phyloP scores from a whole-genome alignment of 2,888 invertebrate species.

The Schizotus pectinicornis region DNA sequence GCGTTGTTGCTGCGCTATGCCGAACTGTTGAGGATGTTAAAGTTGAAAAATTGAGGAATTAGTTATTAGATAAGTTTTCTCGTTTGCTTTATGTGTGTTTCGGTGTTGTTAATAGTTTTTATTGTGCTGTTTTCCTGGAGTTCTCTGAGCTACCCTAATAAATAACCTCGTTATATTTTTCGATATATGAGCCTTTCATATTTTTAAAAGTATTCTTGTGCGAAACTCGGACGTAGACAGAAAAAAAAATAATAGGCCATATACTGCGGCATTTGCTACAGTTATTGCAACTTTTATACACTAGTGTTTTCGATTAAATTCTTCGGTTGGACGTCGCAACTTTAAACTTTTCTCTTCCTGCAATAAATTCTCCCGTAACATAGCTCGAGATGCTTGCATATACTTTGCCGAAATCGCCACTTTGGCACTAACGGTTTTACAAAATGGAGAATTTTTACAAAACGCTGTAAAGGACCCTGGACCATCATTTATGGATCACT shows the following conservation, averaged over 20 bases:
- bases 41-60: constrained; percentile 46
- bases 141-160: constrained; percentile 37
- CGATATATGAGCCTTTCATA: constrained; percentile 36
- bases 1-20: background rate
- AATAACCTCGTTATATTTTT: constrained; percentile 39
- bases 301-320: background rate
- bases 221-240: constrained; percentile 34
- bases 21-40: constrained; percentile 13
- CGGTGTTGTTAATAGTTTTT: constrained; percentile 47
- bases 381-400: too few species aligned
- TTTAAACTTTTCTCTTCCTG: too few species aligned
- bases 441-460: too few species aligned
- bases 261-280: constrained; percentile 12
- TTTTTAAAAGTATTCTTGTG: constrained; percentile 35
- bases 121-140: constrained; percentile 43
- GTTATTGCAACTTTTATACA: constrained; percentile 16
- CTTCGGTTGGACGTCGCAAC: too few species aligned
- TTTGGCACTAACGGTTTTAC: too few species aligned
- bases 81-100: constrained; percentile 50
- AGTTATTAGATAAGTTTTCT: constrained; percentile 52
- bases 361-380: too few species aligned
- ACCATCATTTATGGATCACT: too few species aligned
- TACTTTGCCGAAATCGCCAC: too few species aligned
- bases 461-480: too few species aligned
- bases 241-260: constrained; percentile 15